Conservation (phyloP, 2,797 vertebrate genomes). For the Darevskia nairensis region DNA sequence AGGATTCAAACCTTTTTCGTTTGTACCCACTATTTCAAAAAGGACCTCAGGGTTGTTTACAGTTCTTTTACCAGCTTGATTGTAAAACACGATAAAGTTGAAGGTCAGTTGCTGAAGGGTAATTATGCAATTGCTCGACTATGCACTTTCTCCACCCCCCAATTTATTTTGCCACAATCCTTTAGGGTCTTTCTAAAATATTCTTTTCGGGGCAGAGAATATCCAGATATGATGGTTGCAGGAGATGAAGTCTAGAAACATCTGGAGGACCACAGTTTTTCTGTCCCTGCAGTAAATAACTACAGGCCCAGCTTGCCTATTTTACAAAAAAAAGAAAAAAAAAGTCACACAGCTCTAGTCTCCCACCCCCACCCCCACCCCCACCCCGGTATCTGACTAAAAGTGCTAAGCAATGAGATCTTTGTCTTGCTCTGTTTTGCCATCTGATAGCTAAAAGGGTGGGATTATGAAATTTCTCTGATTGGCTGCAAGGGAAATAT, state of each 20-base stretch:
- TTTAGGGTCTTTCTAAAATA: too few species aligned
- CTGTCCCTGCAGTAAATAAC: neutral
- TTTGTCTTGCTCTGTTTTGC: neutral
- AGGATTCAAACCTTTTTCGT: neutral
- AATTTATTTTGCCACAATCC: too few species aligned
- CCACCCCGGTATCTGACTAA: neutral
- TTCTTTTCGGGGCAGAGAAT: too few species aligned
- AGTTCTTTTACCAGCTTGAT: too few species aligned
- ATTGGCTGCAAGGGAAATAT: conserved; percentile 54
- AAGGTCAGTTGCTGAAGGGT: neutral
- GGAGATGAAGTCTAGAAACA: neutral
- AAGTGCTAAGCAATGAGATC: neutral
- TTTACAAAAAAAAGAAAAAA: neutral
- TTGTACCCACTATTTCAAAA: neutral
- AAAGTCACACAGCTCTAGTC: neutral
- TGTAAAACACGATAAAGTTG: too few species aligned
- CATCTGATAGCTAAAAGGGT: conserved; percentile 2
- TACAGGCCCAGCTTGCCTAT: neutral
- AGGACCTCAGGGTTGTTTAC: too few species aligned
- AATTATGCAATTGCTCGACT: neutral
- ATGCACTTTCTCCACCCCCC: too few species aligned
- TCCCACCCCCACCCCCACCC: too few species aligned
- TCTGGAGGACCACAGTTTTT: neutral
- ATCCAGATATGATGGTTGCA: neutral
- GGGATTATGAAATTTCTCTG: conserved; percentile 49